Percentiles rank a stretch among this genome's conserved stretches.
Evolutionary conservation across 2,113 vertebrate species (phyloP).

Genomic region (Gavialis gangeticus): DNA sequence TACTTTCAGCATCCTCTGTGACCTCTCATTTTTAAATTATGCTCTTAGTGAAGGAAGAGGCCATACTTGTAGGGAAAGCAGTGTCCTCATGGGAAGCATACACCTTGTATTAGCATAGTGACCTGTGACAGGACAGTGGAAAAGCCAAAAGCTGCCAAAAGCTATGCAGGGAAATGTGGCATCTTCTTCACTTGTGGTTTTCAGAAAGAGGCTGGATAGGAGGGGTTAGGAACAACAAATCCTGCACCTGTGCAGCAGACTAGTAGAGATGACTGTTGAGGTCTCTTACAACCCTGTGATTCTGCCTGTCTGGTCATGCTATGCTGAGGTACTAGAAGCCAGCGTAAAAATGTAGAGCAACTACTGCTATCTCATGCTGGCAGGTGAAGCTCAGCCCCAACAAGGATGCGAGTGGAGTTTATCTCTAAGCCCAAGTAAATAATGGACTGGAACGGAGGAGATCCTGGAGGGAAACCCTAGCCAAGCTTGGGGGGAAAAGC

Average conservation of each 20-base stretch:
- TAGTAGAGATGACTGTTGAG: background rate
- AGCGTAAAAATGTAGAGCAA: background rate
- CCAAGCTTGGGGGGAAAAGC: slow-evolving; percentile 50
- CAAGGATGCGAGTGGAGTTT: background rate
- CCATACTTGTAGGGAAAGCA: too few species aligned
- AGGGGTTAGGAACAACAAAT: slow-evolving; percentile 9
- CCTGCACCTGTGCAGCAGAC: background rate
- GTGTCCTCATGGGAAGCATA: background rate
- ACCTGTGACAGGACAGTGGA: background rate
- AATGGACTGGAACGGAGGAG: background rate
- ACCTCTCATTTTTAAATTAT: background rate
- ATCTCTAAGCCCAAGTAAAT: slow-evolving; percentile 22
- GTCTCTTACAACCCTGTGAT: too few species aligned
- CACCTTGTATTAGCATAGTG: background rate
- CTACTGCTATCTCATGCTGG: background rate
- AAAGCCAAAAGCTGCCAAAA: too few species aligned
- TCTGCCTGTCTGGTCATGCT: background rate
- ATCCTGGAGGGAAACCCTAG: background rate
- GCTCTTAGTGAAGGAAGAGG: background rate
- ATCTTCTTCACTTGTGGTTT: too few species aligned
- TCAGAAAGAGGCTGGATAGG: background rate
- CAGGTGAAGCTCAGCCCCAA: slow-evolving; percentile 19
- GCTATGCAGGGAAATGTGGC: too few species aligned
- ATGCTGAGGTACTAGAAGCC: background rate
- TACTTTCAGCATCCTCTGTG: slow-evolving; percentile 8